Base-by-base conservation (phyloP, 2,113 vertebrate genomes). In the Tetrax tetrax region DNA sequence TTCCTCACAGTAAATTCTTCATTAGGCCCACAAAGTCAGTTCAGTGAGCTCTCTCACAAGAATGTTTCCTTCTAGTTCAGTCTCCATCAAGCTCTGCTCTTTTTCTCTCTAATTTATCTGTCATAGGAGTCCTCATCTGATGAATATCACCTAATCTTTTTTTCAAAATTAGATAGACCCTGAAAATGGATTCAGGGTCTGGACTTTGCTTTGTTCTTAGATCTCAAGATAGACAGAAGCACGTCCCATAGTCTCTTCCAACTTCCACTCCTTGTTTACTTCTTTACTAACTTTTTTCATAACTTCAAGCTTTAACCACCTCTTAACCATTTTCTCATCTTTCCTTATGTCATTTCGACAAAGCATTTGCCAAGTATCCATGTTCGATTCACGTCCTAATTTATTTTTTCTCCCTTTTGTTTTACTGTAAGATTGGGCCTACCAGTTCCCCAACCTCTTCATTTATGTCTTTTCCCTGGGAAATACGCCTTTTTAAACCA, bases 401-500 rank as follows among this genome's bases (percentile, higher is more conserved):
- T 65, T 23, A 9, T 69, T 29, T 7, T 45, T 85, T 87, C 10
- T 61, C 20, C 14, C 5, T 37, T 70, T 79, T 79, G 4, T 43
- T 79, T 88, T 59, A 45, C 14, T 59, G 0, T 35, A 53, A 61
- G 18, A 17, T 75, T 74, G 9, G 5, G 8, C 37, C 22, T 59
- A 15, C 2, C 21, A 5, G 14, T 57, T 82, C 15, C 48, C 5
- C 19, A 38, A 1, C 1, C 2, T 63, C 10, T n/a, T 43, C 11
- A 38, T 78, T 51, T 56, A 37, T 37, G 5, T 23, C 11, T 65
- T 10, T 27, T 41, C 2, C 20, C 45, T 22, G 2, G 6, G 22
- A 50, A 92, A 50, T 8, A 25, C 8, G 20, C 0, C 12, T 71
- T 60, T 80, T 48, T 22, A 80, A 29, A 0, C 0, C 2, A 54